Conservation (phyloP, 2,113 vertebrate species). For the Prietella phreatophila region DNA sequence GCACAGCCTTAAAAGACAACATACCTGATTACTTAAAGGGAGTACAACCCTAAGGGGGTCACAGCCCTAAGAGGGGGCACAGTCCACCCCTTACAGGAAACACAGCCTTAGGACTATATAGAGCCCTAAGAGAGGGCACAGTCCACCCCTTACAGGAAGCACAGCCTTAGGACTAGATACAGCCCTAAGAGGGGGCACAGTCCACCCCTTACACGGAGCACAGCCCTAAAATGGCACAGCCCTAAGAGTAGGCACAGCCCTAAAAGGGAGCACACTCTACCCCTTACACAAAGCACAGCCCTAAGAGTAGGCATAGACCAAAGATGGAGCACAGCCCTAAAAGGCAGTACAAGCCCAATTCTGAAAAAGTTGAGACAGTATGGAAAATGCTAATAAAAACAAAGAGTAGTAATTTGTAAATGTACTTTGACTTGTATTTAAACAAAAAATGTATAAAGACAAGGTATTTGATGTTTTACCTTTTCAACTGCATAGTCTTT, state of each 20-base stretch:
- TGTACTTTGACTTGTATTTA: no score
- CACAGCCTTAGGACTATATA: background rate
- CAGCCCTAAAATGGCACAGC: background rate
- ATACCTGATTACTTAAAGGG: no score
- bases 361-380: no score
- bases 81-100: background rate
- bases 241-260: background rate
- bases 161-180: background rate
- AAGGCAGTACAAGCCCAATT: no score
- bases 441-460: no score
- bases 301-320: no score
- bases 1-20: background rate
- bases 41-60: background rate
- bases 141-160: background rate
- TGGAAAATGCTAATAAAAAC: no score
- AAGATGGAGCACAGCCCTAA: no score
- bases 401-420: no score
- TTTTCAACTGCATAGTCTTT: no score
- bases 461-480: no score
- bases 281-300: background rate
- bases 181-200: background rate
- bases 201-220: background rate
- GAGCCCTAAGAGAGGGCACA: background rate
- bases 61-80: background rate
- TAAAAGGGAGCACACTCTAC: background rate